Percentiles rank a stretch among this genome's conserved stretches.
phyloP scores from a whole-genome alignment of 2,113 vertebrate genomes.

The Neofelis nebulosa region DNA sequence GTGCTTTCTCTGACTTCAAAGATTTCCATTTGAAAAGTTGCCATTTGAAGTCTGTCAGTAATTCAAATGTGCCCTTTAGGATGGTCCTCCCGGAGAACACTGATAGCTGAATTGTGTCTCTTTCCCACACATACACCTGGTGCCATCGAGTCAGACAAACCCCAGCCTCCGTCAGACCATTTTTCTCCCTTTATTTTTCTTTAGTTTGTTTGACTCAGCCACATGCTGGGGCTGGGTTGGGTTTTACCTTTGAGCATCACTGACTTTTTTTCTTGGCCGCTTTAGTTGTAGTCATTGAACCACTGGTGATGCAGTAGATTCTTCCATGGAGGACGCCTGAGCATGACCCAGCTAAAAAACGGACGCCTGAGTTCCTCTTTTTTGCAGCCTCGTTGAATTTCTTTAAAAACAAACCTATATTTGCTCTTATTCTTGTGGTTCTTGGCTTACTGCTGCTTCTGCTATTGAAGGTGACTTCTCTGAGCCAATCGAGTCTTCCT shows the following conservation, averaged over 20 bases:
- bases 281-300: not conserved
- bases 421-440: not conserved
- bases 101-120: not conserved
- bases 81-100: rapidly evolving
- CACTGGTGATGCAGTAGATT: not conserved
- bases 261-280: not conserved
- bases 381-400: not conserved
- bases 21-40: not conserved
- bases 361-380: not conserved
- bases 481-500: not conserved
- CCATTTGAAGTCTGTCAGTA: not conserved
- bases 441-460: not conserved
- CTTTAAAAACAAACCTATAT: not conserved
- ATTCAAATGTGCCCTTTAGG: not conserved
- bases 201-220: not conserved
- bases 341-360: not conserved
- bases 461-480: not conserved
- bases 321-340: not conserved
- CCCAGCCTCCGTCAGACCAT: no score
- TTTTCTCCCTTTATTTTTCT: not conserved
- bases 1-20: not conserved
- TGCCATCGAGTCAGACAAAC: not conserved
- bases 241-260: not conserved
- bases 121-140: not conserved
- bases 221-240: not conserved